Percentiles rank a stretch among this genome's conserved stretches.
phyloP scores from a whole-genome alignment of 2,113 vertebrate species.

The Rhipidura dahli region DNA sequence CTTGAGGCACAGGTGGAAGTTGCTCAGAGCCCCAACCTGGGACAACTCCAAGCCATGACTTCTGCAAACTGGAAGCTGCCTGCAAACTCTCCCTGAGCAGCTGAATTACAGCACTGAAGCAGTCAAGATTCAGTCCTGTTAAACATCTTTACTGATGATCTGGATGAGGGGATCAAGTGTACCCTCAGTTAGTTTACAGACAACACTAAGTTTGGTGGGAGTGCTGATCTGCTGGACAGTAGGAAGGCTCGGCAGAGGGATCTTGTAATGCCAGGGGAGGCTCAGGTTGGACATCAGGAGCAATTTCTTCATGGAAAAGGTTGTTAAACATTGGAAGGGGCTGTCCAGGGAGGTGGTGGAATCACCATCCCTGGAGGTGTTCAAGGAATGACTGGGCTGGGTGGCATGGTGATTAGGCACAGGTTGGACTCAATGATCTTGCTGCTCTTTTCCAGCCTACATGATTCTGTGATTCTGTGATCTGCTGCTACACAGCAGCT shows the following conservation, averaged over 20 bases:
- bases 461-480: not conserved
- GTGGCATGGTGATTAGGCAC: not conserved
- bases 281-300: not conserved
- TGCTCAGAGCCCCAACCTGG: not conserved
- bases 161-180: too few species aligned
- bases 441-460: not conserved
- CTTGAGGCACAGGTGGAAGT: not conserved
- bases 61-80: not conserved
- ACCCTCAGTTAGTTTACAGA: not conserved
- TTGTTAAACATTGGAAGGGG: not conserved
- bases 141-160: not conserved
- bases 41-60: not conserved
- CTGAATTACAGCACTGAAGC: not conserved
- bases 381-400: rapidly evolving
- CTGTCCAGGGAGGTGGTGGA: not conserved
- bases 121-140: not conserved
- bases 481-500: not conserved
- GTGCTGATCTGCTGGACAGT: not conserved
- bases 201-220: not conserved
- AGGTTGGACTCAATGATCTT: rapidly evolving
- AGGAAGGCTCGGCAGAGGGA: not conserved
- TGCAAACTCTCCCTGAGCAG: not conserved
- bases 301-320: not conserved
- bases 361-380: not conserved
- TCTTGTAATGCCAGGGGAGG: not conserved